A percentile compares a stretch with the other conserved stretches of the same genome.
phyloP scores from a whole-genome alignment of 1,140 invertebrate genomes.

The Atta cephalotes region DNA sequence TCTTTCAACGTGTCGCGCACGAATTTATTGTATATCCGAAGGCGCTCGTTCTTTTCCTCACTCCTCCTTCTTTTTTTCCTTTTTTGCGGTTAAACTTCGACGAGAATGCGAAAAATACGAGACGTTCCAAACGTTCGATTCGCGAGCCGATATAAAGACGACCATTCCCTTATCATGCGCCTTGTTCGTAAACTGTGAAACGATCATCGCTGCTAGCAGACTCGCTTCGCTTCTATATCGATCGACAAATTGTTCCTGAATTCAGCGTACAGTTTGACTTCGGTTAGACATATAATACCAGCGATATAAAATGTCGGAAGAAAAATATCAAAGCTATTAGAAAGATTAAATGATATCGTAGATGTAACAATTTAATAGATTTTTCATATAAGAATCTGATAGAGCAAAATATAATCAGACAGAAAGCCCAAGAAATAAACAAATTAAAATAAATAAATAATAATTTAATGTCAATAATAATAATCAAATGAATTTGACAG shows the following conservation, averaged over 20 bases:
- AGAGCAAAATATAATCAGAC: too few relatives aligned
- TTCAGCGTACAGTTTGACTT: neutral
- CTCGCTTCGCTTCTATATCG: neutral
- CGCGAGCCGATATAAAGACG: conserved; percentile 9
- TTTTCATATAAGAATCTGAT: neutral
- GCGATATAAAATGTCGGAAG: neutral
- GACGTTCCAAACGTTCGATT: conserved; percentile 4
- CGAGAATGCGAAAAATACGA: conserved; percentile 41
- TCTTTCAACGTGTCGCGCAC: neutral
- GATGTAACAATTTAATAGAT: neutral
- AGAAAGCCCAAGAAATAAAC: too few relatives aligned
- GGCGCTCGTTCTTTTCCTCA: neutral
- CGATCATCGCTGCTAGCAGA: conserved; percentile 35
- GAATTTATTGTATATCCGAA: conserved; percentile 21
- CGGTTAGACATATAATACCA: neutral
- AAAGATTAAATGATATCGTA: neutral
- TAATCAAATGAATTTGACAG: too few relatives aligned
- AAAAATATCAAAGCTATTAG: neutral
- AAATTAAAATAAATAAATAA: too few relatives aligned
- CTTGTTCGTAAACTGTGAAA: conserved; percentile 2
- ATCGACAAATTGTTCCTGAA: conserved; percentile 27
- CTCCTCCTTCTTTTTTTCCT: neutral
- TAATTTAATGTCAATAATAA: too few relatives aligned
- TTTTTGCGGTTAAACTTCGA: conserved; percentile 43
- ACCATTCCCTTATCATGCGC: conserved; percentile 1